Base-by-base conservation (phyloP, 2,797 vertebrate genomes). In the Choloepus didactylus region DNA sequence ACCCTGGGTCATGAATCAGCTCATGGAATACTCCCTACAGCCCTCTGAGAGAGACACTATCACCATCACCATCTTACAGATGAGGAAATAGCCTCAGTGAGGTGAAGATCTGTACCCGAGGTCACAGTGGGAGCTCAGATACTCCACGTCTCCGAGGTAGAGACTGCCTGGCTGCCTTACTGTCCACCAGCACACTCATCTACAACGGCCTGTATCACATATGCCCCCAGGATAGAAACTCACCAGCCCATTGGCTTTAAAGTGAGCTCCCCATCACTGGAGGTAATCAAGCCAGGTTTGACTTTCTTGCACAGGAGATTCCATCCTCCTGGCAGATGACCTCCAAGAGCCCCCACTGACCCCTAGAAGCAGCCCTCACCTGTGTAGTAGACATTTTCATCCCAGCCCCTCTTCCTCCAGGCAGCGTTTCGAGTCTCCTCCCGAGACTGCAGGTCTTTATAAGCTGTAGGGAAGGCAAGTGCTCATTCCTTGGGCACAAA, bases 321-420 rank as follows among this genome's bases (percentile, higher is more conserved):
- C 66, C 31, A 10, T 54, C 54, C 86, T 73, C 60, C 72, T 76
- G 9, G 46, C 14, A 62, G 19, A 72, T 49, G 35, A 76, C 49
- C 51, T 44, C 87, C 38, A 6, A 80, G 76, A 49, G 5, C 41
- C n/a, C n/a, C 15, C 46, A 8, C 12, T 35, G n/a, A 69, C 3
- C 6, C n/a, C 4, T n/a, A 16, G 67, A 60, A 44, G 29, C 14
- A 6, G 60, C 7, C 8, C 97, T 98, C 98, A 99, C 99, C 99
- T 72, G 99, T 99, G 94, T 99, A 99, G 98, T 99, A 99, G 25
- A 99, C 99, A 0, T 98, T 99, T 91, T 98, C 98, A 16, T 99
- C 99, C 99, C 99, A 99, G 91, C 99, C 99, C 21, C 99, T 98
- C 96, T 99, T 99, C 88, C 98, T 98, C 99, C 99, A 99, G 31